Conservation (phyloP, 2,797 vertebrate genomes). For the Lycodopsis pacificus region DNA sequence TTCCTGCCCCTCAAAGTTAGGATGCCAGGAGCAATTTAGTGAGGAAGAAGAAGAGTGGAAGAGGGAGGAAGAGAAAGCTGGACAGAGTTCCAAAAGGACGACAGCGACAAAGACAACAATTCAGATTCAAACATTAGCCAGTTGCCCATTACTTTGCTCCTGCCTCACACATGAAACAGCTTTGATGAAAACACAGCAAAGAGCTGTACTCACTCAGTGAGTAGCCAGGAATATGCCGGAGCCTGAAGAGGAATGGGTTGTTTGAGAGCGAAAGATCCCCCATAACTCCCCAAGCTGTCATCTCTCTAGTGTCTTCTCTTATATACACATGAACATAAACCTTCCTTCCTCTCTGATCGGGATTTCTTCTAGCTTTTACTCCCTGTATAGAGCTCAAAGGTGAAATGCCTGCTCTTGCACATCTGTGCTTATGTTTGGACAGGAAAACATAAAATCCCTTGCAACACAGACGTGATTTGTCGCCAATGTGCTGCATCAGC, state of each 20-base stretch:
- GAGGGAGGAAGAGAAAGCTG: conserved; percentile 14
- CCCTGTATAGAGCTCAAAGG: not conserved
- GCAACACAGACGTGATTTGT: conserved; percentile 8
- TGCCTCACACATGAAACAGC: conserved; percentile 38
- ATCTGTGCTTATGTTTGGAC: conserved; percentile 47
- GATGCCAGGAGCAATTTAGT: conserved; percentile 52
- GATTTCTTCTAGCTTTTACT: conserved; percentile 15
- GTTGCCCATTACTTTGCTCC: conserved; percentile 27
- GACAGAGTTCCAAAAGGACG: conserved; percentile 20
- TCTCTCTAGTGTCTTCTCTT: conserved; percentile 31
- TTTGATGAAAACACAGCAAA: conserved; percentile 48
- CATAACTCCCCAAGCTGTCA: conserved; percentile 50
- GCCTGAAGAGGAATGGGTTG: conserved; percentile 64
- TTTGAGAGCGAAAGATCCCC: conserved; percentile 64
- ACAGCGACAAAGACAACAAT: conserved; percentile 6
- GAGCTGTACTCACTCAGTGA: conserved; percentile 19
- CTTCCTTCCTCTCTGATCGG: conserved; percentile 9
- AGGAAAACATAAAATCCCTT: conserved; percentile 44
- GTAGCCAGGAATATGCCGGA: conserved; percentile 65
- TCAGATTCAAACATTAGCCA: conserved; percentile 30
- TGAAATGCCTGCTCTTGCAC: conserved; percentile 28
- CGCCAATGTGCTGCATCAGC: conserved; percentile 22
- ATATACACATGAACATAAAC: conserved; percentile 28
- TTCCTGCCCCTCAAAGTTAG: conserved; percentile 37
- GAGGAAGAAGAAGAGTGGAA: conserved; percentile 6